A percentile compares a stretch with the other conserved stretches of the same genome.
Conservation (phyloP, 1,140 invertebrate genomes). For the Scylla paramamosain region DNA sequence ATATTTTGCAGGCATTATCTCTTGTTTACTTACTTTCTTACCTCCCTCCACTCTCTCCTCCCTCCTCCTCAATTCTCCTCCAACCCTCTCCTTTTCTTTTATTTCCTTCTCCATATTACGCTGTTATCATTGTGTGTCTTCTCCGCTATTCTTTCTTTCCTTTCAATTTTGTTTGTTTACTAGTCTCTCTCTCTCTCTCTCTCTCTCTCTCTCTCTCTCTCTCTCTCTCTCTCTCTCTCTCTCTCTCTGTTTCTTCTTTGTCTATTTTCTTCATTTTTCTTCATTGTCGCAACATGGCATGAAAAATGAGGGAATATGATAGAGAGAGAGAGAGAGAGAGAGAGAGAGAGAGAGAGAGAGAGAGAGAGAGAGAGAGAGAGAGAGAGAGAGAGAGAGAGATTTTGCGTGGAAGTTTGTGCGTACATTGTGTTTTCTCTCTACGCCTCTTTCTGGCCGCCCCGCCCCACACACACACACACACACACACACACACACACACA, state of each 20-base stretch:
- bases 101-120: too few relatives aligned
- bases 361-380: neutral
- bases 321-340: neutral
- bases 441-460: neutral
- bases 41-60: too few relatives aligned
- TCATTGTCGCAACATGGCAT: too few relatives aligned
- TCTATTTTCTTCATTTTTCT: neutral
- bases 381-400: neutral
- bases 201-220: neutral
- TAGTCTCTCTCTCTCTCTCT: neutral
- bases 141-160: neutral
- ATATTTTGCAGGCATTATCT: too few relatives aligned
- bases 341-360: neutral
- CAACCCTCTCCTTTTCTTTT: too few relatives aligned
- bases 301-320: too few relatives aligned
- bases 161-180: neutral
- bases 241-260: neutral
- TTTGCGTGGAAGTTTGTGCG: neutral
- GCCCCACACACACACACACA: slow-evolving; percentile 6
- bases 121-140: too few relatives aligned
- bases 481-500: slow-evolving; percentile 10
- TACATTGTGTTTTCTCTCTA: neutral
- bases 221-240: slow-evolving; percentile 7
- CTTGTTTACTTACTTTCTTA: too few relatives aligned
- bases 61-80: too few relatives aligned